These are phyloP conservation scores for Archilochus colubris DNA, from an alignment of 2,113 vertebrate species.

Conservation along the genomic window DNA sequence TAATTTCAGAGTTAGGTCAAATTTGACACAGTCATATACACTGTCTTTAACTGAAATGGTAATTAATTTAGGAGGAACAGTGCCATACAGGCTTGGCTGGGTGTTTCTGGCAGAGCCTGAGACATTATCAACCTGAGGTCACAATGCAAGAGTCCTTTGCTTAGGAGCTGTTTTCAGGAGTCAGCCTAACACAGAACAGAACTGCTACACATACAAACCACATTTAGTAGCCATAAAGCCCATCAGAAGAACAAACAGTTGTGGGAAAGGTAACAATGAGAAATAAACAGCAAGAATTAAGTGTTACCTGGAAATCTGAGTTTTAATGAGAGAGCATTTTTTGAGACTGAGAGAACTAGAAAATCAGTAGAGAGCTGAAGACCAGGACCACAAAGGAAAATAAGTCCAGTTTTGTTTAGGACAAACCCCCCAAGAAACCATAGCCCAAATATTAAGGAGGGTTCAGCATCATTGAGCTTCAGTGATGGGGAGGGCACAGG, in stretches of 20 bases:
- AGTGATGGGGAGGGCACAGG: neutral
- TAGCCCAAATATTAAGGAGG: neutral
- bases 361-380: neutral
- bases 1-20: neutral
- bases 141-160: neutral
- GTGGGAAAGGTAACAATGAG: neutral
- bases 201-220: neutral
- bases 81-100: neutral
- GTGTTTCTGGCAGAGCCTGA: neutral
- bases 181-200: neutral
- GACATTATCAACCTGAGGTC: neutral
- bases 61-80: neutral
- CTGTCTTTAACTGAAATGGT: neutral
- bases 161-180: neutral
- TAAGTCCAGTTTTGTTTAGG: neutral
- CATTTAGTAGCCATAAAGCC: neutral
- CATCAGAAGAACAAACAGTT: neutral
- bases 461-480: neutral
- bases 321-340: neutral
- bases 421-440: neutral
- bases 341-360: neutral
- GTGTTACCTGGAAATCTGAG: neutral
- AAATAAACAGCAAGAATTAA: neutral
- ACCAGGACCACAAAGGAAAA: neutral
- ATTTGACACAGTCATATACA: neutral